These are phyloP conservation scores for Torymus tubicola DNA, from an alignment of 2,888 invertebrate genomes.

Conservation along the genomic window DNA sequence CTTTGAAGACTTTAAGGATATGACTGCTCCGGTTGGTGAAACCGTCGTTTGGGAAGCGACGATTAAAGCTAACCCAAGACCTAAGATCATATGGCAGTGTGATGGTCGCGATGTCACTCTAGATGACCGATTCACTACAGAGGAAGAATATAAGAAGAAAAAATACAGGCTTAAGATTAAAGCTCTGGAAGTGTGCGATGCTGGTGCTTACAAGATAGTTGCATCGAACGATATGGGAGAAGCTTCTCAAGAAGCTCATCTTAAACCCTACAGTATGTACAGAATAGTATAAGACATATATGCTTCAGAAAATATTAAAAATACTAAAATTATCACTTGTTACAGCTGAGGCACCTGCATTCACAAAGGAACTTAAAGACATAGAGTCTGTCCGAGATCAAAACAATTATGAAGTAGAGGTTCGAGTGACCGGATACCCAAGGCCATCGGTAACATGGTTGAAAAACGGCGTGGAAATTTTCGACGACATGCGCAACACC, in stretches of 20 bases:
- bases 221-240: conserved; percentile 89
- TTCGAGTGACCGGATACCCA: conserved; percentile 89
- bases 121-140: conserved; percentile 79
- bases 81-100: conserved; percentile 89
- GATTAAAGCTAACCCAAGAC: conserved; percentile 92
- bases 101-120: conserved; percentile 81
- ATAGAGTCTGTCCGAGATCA: conserved; percentile 85
- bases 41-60: conserved; percentile 87
- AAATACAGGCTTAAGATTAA: conserved; percentile 85
- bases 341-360: conserved; percentile 79
- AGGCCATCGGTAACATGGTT: conserved; percentile 90
- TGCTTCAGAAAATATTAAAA: background rate
- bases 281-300: conserved; percentile 50
- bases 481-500: conserved; percentile 79
- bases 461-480: conserved; percentile 82
- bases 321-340: background rate
- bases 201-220: conserved; percentile 86
- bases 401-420: conserved; percentile 82
- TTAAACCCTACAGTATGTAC: conserved; percentile 85
- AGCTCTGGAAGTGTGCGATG: conserved; percentile 84
- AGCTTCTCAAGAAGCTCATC: conserved; percentile 82
- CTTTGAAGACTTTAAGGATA: conserved; percentile 86
- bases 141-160: conserved; percentile 81
- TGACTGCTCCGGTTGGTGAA: conserved; percentile 86
- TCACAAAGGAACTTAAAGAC: conserved; percentile 83